Percentiles rank a stretch among this genome's conserved stretches.
Evolutionary conservation across 2,113 vertebrate species (phyloP).

Genomic region (Prunella fulvescens): DNA sequence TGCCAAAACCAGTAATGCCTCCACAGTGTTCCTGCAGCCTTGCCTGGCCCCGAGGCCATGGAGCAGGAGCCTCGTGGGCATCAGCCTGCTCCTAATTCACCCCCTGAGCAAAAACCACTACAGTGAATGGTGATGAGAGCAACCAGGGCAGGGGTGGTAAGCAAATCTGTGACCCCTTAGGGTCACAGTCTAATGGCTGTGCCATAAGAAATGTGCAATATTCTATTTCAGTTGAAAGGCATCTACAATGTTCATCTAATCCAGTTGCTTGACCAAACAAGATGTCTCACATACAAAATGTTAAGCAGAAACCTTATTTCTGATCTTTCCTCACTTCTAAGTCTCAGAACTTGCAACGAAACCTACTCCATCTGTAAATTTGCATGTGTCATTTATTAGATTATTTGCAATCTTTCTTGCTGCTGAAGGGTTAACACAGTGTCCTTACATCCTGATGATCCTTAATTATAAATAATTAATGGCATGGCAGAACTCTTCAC

Average conservation of each 20-base stretch:
- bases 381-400: not conserved
- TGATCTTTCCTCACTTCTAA: not conserved
- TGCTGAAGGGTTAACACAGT: not conserved
- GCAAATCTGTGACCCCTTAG: not conserved
- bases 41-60: rapidly evolving
- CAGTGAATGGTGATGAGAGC: not conserved
- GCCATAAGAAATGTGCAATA: not conserved
- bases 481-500: not conserved
- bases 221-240: not conserved
- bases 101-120: not conserved
- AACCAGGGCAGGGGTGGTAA: not conserved
- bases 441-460: not conserved
- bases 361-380: not conserved
- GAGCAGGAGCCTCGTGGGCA: rapidly evolving
- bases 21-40: not conserved
- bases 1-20: not conserved
- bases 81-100: not conserved
- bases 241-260: not conserved
- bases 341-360: not conserved
- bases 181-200: not conserved
- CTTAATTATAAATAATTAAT: not conserved
- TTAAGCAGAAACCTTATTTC: not conserved
- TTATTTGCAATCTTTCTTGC: not conserved
- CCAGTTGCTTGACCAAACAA: not conserved
- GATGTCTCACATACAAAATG: not conserved